Conservation (phyloP, 2,113 vertebrate species). For the Eubucco bourcierii region DNA sequence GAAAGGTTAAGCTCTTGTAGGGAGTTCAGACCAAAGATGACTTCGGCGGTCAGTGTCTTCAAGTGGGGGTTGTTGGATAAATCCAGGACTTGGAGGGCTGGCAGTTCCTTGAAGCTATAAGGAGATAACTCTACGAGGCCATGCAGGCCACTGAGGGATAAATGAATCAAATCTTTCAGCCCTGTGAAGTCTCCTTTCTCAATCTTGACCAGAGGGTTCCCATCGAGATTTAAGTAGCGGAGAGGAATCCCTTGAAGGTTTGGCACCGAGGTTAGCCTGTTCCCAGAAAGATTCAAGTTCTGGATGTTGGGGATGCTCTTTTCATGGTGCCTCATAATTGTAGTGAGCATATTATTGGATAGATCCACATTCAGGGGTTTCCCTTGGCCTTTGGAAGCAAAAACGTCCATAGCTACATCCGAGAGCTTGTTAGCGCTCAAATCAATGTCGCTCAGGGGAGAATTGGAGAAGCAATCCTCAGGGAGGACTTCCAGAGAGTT, state of each 20-base stretch:
- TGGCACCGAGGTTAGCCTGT: conserved; percentile 79
- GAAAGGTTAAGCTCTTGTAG: conserved; percentile 92
- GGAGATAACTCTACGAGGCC: conserved; percentile 77
- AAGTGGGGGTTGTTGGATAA: conserved; percentile 86
- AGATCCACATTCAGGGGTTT: conserved; percentile 87
- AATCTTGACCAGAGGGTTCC: conserved; percentile 81
- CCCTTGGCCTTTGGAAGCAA: conserved; percentile 81
- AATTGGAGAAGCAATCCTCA: conserved; percentile 81
- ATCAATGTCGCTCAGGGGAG: conserved; percentile 87
- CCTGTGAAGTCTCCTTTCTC: conserved; percentile 78
- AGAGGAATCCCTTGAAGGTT: conserved; percentile 82
- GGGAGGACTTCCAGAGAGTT: conserved; percentile 84
- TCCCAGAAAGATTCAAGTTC: conserved; percentile 87
- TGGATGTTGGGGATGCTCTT: conserved; percentile 78
- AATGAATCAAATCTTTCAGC: conserved; percentile 83
- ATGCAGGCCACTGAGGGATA: conserved; percentile 84
- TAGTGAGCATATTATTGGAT: conserved; percentile 83
- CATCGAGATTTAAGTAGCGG: conserved; percentile 88
- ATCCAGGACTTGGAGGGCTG: conserved; percentile 88
- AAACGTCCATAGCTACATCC: conserved; percentile 80
- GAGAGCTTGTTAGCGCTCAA: conserved; percentile 88
- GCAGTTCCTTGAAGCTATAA: conserved; percentile 80
- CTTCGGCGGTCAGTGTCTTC: conserved; percentile 73
- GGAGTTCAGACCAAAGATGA: conserved; percentile 83
- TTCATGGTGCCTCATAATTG: conserved; percentile 49